Evolutionary conservation across 37 sponge, comb jelly and placozoan species (phyloP), one percentile per base, ranked within the genome.

Genomic region (Amphimedon queenslandica): DNA sequence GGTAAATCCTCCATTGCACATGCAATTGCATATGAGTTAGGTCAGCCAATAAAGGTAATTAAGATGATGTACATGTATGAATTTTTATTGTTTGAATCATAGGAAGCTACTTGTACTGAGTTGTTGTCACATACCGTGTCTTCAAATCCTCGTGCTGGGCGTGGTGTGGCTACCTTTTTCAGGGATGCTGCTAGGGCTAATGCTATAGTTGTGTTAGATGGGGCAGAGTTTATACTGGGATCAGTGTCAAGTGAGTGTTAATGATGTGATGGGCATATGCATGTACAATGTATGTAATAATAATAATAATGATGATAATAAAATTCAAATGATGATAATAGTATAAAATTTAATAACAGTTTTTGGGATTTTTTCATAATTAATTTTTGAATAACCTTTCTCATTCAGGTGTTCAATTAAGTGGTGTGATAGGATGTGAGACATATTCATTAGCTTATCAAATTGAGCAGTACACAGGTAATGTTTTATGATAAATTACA

Each of bases 41-140:
- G 87, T 42, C 87, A 80, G 37, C 87, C 87, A n/a, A 63, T 87
- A 40, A 87, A 87, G 71, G 87, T 80, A 23, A 27, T 24, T 60
- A 36, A 63, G 16, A 60, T 63, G 39, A 47, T 18, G 51, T 47
- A 13, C 51, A 47, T 47, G 8, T 13, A 47, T 47, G 51, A 18
- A 18, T 42, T 71, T 33, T 2, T 16, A 18, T 29, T 13, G 25
- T 31, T 42, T 28, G n/a, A n/a, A 10, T 29, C 37, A n/a, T 58
- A 82, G 82, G 82, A 82, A 58, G 82, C 76, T 27, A 82, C 66
- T 42, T 82, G 82, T 58, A 69, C 82, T 20, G 82, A 82, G 63
- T 63, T 82, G 37, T 76, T 82, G 37, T 68, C 76, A n/a, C 82
- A 82, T 53, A 69, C 70, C 4, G 66, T 72, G 25, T 31, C 53